A percentile compares a stretch with the other conserved stretches of the same genome.
phyloP scores from a whole-genome alignment of 2,113 vertebrate genomes.

The Cyanocitta stelleri region DNA sequence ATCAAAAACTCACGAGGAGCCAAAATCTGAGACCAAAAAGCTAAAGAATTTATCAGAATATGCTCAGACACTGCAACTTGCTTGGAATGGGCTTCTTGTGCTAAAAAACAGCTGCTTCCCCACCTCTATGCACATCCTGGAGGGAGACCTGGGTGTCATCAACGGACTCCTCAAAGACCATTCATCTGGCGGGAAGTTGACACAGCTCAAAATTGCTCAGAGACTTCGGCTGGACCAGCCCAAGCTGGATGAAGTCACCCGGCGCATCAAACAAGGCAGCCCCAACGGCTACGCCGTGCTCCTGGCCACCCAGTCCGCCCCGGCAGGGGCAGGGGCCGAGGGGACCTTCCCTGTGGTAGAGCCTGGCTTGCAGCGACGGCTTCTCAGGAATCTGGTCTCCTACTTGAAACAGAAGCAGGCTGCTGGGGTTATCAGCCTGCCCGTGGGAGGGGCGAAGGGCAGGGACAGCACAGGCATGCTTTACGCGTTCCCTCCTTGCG shows the following conservation, averaged over 20 bases:
- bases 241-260: constrained; percentile 93
- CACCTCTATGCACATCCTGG: constrained; percentile 91
- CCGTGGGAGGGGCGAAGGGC: constrained; percentile 86
- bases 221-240: constrained; percentile 94
- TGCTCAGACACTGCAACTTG: constrained; percentile 83
- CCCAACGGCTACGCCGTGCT: constrained; percentile 90
- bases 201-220: constrained; percentile 97
- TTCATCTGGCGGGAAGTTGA: constrained; percentile 73
- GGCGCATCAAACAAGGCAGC: constrained; percentile 89
- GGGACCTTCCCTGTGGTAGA: constrained; percentile 76
- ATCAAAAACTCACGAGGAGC: constrained; percentile 68
- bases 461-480: constrained; percentile 89
- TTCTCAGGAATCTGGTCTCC: constrained; percentile 96
- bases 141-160: constrained; percentile 87
- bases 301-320: constrained; percentile 86
- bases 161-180: constrained; percentile 83
- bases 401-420: constrained; percentile 99
- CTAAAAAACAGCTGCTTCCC: constrained; percentile 98
- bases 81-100: constrained; percentile 92
- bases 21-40: constrained; percentile 75
- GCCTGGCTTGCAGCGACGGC: constrained; percentile 89
- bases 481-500: constrained; percentile 95
- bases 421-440: constrained; percentile 94
- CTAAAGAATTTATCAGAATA: constrained; percentile 85
- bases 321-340: constrained; percentile 65